Base-by-base conservation (phyloP, 2,888 invertebrate genomes). In the Apomyelois bistriatella region DNA sequence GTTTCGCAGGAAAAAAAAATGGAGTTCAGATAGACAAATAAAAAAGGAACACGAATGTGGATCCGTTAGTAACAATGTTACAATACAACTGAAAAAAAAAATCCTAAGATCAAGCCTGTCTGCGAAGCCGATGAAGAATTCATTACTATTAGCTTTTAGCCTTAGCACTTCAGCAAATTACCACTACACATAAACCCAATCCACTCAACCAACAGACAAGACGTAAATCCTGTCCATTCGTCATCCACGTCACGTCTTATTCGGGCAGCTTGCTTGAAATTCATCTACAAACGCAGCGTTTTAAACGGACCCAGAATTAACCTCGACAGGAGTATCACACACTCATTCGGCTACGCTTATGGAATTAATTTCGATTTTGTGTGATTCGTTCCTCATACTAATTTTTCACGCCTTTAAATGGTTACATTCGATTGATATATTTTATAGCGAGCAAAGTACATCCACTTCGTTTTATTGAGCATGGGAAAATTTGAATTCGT, bases 231-330 rank as follows among this genome's bases (percentile, higher is more conserved):
- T 51, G 56, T 42, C 58, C 51, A 62, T 65, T 71, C 66, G 62
- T 72, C 61, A 80, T 58, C 62, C 85, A 65, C 52, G 63, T 83
- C 89, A 88, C 88, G 86, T 84, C 54, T 63, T 60, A 61, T 76
- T 77, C 74, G 74, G 71, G 66, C 74, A 69, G 70, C 63, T 76
- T 76, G 79, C 79, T 89, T 89, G 74, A 84, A 82, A 89, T 88
- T 88, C 88, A 66, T 65, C 58, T 63, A 71, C 74, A 71, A 75
- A 74, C 70, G 65, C 74, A 74, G 80, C 82, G 86, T 86, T 87
- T 83, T 77, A 85, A 87, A 86, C 74, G 74, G 76, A 79, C 73
- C 65, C 80, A 72, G 79, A 67, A 65, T 66, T 65, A 66, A 58
- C 58, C 57, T 68, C 63, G 66, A 69, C 68, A 69, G 68, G 70